Evolutionary conservation across 2,113 vertebrate species (phyloP).

Genomic region (Brevimyrus niger): DNA sequence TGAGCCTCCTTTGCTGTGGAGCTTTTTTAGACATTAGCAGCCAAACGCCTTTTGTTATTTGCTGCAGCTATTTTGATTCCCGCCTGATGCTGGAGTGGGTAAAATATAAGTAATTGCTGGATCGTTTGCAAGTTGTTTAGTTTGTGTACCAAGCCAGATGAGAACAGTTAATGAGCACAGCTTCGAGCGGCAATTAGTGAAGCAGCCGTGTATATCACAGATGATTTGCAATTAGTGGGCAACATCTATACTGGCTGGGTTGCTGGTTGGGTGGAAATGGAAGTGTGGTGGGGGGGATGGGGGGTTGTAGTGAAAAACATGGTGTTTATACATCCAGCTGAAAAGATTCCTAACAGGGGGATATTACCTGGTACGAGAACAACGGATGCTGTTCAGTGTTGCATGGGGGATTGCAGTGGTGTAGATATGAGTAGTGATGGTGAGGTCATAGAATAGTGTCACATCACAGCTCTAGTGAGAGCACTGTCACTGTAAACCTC

Average conservation of each 20-base stretch:
- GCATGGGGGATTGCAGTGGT: background rate
- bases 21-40: conserved; percentile 62
- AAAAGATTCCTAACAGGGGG: background rate
- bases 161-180: conserved; percentile 91
- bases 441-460: background rate
- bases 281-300: background rate
- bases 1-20: conserved; percentile 68
- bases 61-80: conserved; percentile 76
- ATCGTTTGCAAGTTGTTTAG: conserved; percentile 91
- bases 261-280: conserved; percentile 18
- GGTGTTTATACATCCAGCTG: conserved; percentile 17
- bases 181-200: conserved; percentile 85
- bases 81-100: conserved; percentile 61
- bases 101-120: conserved; percentile 84
- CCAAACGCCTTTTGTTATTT: conserved; percentile 80
- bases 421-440: background rate
- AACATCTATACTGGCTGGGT: conserved; percentile 42
- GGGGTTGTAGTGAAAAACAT: conserved; percentile 2
- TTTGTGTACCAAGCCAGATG: conserved; percentile 86
- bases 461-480: background rate
- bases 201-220: conserved; percentile 76
- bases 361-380: background rate
- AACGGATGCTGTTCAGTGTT: background rate
- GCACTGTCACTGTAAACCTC: background rate
- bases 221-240: conserved; percentile 79